phyloP scores from a whole-genome alignment of 2,113 vertebrate genomes.

The Gobio gobio region DNA sequence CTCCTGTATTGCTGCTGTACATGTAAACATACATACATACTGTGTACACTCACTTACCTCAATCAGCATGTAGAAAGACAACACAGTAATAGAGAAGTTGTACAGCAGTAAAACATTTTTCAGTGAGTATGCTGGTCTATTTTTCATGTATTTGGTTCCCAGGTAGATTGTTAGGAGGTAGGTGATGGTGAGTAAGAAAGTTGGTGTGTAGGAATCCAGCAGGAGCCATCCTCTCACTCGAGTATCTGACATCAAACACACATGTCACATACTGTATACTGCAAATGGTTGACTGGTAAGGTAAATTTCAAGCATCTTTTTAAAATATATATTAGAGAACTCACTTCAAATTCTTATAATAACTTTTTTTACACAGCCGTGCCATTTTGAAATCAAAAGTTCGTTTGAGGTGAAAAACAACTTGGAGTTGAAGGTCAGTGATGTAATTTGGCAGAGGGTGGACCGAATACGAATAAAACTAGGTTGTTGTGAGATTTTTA shows the following conservation, averaged over 20 bases:
- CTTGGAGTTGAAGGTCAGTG: too few species aligned
- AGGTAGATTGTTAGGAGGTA: constrained; percentile 84
- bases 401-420: too few species aligned
- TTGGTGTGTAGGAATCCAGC: constrained; percentile 88
- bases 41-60: constrained; percentile 76
- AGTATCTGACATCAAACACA: constrained; percentile 70
- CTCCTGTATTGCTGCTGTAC: neutral
- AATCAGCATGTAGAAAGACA: constrained; percentile 85
- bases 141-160: constrained; percentile 83
- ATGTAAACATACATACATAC: neutral
- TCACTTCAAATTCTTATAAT: neutral
- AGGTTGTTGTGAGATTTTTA: too few species aligned
- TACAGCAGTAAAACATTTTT: constrained; percentile 81
- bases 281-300: neutral
- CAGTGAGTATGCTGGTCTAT: constrained; percentile 82
- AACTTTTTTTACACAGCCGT: neutral
- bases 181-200: constrained; percentile 76
- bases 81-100: constrained; percentile 83
- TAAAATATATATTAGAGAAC: neutral
- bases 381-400: too few species aligned
- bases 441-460: neutral
- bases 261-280: neutral
- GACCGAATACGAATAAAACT: neutral
- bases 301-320: neutral
- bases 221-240: constrained; percentile 88